Conservation (phyloP, 2,113 vertebrate species). For the Pterophyllum scalare region DNA sequence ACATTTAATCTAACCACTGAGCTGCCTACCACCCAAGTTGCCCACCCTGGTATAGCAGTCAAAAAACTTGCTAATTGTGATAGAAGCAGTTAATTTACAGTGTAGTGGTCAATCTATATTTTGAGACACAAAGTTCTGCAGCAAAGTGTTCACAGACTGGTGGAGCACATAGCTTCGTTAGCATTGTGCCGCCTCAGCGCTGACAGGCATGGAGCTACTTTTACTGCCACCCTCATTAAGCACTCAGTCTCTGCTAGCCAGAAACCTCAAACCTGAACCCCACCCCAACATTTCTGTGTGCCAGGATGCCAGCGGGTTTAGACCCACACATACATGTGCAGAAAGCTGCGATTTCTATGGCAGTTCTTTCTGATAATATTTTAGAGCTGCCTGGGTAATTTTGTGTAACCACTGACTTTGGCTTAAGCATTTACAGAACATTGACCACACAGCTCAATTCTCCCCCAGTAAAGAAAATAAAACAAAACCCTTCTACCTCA, state of each 20-base stretch:
- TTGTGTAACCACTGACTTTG: slow-evolving; percentile 13
- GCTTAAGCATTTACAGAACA: slow-evolving; percentile 1
- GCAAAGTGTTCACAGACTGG: slow-evolving; percentile 10
- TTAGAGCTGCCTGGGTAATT: slow-evolving; percentile 1
- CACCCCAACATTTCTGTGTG: slow-evolving; percentile 37
- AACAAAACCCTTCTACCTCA: background rate
- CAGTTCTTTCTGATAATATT: background rate
- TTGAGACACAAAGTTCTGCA: background rate
- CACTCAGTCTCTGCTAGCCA: slow-evolving; percentile 39
- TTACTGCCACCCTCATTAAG: slow-evolving; percentile 70
- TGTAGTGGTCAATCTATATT: background rate
- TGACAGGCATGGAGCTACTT: slow-evolving; percentile 69
- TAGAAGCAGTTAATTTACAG: background rate
- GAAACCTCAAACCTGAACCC: slow-evolving; percentile 60
- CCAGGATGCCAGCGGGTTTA: slow-evolving; percentile 25
- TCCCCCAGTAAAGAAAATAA: background rate
- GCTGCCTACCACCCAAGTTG: background rate
- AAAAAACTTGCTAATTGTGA: background rate
- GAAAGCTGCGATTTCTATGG: background rate
- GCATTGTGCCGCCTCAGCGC: slow-evolving; percentile 71
- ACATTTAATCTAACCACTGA: background rate
- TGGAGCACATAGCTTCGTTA: slow-evolving; percentile 45
- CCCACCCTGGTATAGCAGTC: background rate
- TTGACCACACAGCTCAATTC: slow-evolving; percentile 3
- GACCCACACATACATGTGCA: slow-evolving; percentile 2